Percentiles rank a stretch among this genome's conserved stretches.
These are phyloP conservation scores for Lasius platythorax DNA, from an alignment of 2,888 invertebrate genomes.

Conservation along the genomic window DNA sequence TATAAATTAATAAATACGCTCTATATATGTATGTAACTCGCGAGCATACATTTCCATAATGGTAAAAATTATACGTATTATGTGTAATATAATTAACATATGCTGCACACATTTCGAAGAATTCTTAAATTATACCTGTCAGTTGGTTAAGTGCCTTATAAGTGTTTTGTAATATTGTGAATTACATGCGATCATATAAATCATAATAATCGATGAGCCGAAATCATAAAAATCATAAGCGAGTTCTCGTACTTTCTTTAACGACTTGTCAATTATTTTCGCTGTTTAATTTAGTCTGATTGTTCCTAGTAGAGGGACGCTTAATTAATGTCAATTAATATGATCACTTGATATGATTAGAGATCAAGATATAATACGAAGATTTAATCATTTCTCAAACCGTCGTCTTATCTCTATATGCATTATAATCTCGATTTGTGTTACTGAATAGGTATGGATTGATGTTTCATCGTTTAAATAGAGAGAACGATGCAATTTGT, in stretches of 20 bases:
- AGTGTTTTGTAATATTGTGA: conserved; percentile 15
- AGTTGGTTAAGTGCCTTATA: background rate
- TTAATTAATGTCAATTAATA: conserved; percentile 81
- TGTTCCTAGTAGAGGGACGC: conserved; percentile 60
- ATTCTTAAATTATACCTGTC: conserved; percentile 34
- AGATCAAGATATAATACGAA: conserved; percentile 36
- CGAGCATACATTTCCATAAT: conserved; percentile 1
- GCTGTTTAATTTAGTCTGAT: conserved; percentile 16
- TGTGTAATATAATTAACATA: background rate
- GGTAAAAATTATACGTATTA: conserved; percentile 10
- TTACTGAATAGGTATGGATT: background rate
- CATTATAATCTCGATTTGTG: background rate
- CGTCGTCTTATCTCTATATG: background rate
- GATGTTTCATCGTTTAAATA: background rate
- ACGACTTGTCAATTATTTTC: conserved; percentile 27
- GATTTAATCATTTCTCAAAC: conserved; percentile 47
- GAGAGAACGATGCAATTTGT: background rate
- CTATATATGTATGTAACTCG: background rate
- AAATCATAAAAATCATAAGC: conserved; percentile 8
- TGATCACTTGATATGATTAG: conserved; percentile 60
- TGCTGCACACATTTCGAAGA: background rate
- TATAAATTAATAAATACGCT: background rate
- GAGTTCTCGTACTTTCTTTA: conserved; percentile 9
- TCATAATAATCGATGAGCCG: background rate
- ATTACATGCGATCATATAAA: background rate